phyloP scores from a whole-genome alignment of 1,140 invertebrate genomes.

The Drosophila cardini region DNA sequence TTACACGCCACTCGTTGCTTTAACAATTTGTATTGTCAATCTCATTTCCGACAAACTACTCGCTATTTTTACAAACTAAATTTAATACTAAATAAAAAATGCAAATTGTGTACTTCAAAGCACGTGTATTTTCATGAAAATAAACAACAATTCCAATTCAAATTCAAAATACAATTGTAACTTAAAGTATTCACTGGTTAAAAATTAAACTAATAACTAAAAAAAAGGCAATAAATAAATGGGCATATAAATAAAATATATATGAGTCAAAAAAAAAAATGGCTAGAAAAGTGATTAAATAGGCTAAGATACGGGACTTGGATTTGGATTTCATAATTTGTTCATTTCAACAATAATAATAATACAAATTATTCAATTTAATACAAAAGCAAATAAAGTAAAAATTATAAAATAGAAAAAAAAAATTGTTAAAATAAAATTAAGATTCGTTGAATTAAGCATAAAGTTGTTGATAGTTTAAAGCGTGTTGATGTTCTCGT shows the following conservation, averaged over 20 bases:
- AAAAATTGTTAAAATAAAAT: conserved; percentile 5
- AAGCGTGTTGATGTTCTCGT: conserved; percentile 15
- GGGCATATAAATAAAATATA: conserved; percentile 22
- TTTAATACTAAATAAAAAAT: conserved; percentile 28
- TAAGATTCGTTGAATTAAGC: conserved; percentile 14
- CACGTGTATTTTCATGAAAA: conserved; percentile 22
- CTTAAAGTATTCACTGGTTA: conserved; percentile 19
- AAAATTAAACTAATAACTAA: conserved; percentile 11
- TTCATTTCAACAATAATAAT: background rate
- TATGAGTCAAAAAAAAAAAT: conserved; percentile 16
- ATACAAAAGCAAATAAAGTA: background rate
- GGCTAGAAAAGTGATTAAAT: conserved; percentile 20
- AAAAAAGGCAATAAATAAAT: conserved; percentile 42
- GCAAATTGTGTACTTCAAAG: conserved; percentile 10
- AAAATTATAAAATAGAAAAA: background rate
- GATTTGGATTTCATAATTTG: background rate
- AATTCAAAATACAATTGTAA: conserved; percentile 42
- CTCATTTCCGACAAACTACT: background rate
- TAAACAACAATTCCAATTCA: conserved; percentile 18
- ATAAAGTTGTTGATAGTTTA: conserved; percentile 6
- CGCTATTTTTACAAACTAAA: no score
- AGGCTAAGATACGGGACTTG: conserved; percentile 20
- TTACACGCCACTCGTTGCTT: conserved; percentile 1
- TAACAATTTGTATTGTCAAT: background rate
- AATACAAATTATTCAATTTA: background rate